Percentiles rank a stretch among this genome's conserved stretches.
phyloP scores from a whole-genome alignment of 2,797 vertebrate genomes.

The Thunnus albacares region DNA sequence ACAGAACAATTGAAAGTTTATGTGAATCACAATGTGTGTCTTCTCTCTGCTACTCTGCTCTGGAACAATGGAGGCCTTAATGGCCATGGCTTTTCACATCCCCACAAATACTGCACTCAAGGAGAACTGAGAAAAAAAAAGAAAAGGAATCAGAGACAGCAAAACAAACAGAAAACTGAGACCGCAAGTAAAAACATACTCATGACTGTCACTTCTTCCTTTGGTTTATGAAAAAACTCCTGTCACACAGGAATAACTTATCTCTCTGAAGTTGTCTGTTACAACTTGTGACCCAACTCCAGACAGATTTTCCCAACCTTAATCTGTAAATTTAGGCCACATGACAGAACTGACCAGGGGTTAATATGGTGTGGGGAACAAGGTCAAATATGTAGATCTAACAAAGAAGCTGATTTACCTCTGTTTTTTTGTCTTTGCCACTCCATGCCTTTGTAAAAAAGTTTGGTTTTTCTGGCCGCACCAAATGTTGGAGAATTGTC shows the following conservation, averaged over 20 bases:
- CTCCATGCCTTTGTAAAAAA: neutral
- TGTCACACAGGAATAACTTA: neutral
- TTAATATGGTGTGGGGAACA: conserved; percentile 25
- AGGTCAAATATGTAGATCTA: conserved; percentile 38
- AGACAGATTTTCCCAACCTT: conserved; percentile 31
- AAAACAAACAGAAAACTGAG: conserved; percentile 50
- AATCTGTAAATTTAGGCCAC: conserved; percentile 32
- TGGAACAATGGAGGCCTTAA: conserved; percentile 82
- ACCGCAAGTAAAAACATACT: conserved; percentile 29
- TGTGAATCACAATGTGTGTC: conserved; percentile 81
- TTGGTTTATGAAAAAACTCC: conserved; percentile 24
- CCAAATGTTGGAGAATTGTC: neutral
- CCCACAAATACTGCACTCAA: conserved; percentile 62
- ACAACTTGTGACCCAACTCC: conserved; percentile 45
- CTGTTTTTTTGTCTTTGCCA: neutral
- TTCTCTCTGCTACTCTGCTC: conserved; percentile 68
- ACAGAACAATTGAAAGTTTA: conserved; percentile 86
- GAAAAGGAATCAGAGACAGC: conserved; percentile 16
- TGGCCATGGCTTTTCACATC: conserved; percentile 62
- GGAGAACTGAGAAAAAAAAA: conserved; percentile 39
- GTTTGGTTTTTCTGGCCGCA: neutral
- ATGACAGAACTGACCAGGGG: conserved; percentile 40
- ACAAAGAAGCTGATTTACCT: conserved; percentile 4
- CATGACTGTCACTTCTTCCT: conserved; percentile 4
- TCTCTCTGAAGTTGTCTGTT: conserved; percentile 15